These are phyloP conservation scores for Nephrotoma guestfalica DNA, from an alignment of 2,888 invertebrate genomes.

Conservation along the genomic window DNA sequence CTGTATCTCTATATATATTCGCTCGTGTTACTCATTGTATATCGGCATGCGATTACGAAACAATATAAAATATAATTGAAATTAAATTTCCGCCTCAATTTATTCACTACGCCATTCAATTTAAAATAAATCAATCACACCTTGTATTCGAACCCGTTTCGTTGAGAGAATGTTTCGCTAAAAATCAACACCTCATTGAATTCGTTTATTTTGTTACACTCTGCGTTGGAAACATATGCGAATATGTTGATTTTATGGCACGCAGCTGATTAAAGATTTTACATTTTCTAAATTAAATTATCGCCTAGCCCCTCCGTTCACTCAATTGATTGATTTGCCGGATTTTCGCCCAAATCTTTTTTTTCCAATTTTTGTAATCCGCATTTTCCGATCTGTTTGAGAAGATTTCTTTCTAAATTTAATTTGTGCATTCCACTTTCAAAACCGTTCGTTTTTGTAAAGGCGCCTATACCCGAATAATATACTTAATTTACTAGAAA, in stretches of 20 bases:
- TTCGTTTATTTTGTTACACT: not conserved
- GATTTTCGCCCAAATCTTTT: not conserved
- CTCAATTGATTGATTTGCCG: not conserved
- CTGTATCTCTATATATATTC: no score
- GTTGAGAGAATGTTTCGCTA: not conserved
- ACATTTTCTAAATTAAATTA: not conserved
- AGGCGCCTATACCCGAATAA: not conserved
- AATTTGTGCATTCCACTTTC: not conserved
- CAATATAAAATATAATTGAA: not conserved
- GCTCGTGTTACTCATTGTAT: not conserved
- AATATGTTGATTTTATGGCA: not conserved
- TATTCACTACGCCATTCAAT: not conserved
- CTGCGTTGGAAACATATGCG: no score
- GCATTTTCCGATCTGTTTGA: not conserved
- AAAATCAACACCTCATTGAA: not conserved
- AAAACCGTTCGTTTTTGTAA: not conserved
- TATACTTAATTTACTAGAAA: not conserved
- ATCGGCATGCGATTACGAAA: not conserved
- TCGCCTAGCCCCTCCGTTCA: not conserved
- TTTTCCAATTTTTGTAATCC: not conserved
- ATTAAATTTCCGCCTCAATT: not conserved
- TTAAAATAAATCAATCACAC: not conserved
- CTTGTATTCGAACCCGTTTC: not conserved
- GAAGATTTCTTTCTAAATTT: not conserved
- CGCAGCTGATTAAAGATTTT: not conserved